Percentiles rank a stretch among this genome's conserved stretches.
Evolutionary conservation across 2,797 vertebrate genomes (phyloP).

Genomic region (Botia kubotai): DNA sequence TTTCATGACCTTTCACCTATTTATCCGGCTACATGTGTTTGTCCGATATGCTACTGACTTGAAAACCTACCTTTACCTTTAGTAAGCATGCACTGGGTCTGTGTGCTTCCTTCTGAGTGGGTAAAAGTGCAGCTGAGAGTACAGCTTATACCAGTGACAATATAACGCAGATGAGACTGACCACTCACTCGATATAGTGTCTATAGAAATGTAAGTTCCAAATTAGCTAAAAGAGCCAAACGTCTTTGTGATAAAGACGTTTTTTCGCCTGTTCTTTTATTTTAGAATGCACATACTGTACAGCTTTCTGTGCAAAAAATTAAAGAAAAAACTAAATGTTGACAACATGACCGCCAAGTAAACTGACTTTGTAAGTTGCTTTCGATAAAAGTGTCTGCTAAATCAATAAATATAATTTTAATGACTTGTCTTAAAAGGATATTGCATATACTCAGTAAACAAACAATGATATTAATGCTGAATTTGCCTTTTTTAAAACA

Average conservation of each 20-base stretch:
- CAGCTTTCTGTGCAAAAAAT: too few relatives aligned
- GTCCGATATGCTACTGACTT: neutral
- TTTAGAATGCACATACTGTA: neutral
- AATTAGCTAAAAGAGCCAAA: neutral
- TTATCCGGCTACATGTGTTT: conserved; percentile 5
- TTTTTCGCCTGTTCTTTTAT: neutral
- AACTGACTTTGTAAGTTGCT: neutral
- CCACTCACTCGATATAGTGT: neutral
- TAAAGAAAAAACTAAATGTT: neutral
- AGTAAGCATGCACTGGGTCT: neutral
- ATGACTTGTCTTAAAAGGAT: neutral
- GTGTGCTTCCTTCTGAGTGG: neutral
- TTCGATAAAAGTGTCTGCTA: too few relatives aligned
- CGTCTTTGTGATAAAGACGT: too few relatives aligned
- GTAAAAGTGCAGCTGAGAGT: neutral
- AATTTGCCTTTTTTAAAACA: neutral
- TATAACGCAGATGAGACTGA: neutral
- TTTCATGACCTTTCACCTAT: conserved; percentile 4
- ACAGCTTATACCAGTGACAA: neutral
- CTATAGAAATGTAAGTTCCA: neutral
- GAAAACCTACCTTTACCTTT: conserved; percentile 6
- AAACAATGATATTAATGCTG: neutral
- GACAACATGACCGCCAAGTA: too few relatives aligned
- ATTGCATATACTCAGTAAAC: neutral
- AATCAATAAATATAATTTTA: too few relatives aligned